Base-by-base conservation (phyloP, 2,888 invertebrate species). In the Poecilobothrus nobilitatus region DNA sequence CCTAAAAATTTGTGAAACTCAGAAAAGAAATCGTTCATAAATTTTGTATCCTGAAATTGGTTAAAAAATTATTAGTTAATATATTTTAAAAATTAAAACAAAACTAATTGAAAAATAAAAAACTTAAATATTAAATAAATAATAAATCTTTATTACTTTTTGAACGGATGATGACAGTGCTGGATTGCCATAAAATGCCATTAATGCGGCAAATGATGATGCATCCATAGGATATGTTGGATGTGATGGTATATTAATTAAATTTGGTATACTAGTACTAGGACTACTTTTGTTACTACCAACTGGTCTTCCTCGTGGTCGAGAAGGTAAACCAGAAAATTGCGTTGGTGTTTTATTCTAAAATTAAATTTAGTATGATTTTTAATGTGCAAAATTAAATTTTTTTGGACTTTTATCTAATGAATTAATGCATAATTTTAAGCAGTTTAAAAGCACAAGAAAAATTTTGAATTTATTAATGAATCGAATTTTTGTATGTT, bases 1-100 rank as follows among this genome's bases (percentile, higher is more conserved):
- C 72, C 72, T 4, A 73, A 66, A 33, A 74, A 61, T 70, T 74
- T 75, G 69, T 75, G 76, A 67, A 74, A 76, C 27, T 76, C 76
- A 22, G 72, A 70, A 21, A 76, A 71, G 15, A 77, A 70, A 20
- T 72, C 73, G 66, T 74, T 73, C 37, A 76, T 71, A 18, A 71
- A 71, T 20, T 68, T 63, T 10, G 71, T 71, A 71, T 76, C 75
- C 73, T 74, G 20, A 20, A 10, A 37, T 37, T 37, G 8, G 12
- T 37, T 37, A 37, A 37, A 37, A 37, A 8, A 37, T 37, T 37
- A 12, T 37, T 37, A 27, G 27, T 27, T 37, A 37, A 8, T 37
- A 37, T 5, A 68, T 66, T 64, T 34, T 2, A 62, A 41, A 53
- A 21, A 68, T 65, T 65, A 10, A 21, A 41, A 66, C 15, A 44